Base-by-base conservation (phyloP, 2,113 vertebrate genomes). In the Bos indicus region DNA sequence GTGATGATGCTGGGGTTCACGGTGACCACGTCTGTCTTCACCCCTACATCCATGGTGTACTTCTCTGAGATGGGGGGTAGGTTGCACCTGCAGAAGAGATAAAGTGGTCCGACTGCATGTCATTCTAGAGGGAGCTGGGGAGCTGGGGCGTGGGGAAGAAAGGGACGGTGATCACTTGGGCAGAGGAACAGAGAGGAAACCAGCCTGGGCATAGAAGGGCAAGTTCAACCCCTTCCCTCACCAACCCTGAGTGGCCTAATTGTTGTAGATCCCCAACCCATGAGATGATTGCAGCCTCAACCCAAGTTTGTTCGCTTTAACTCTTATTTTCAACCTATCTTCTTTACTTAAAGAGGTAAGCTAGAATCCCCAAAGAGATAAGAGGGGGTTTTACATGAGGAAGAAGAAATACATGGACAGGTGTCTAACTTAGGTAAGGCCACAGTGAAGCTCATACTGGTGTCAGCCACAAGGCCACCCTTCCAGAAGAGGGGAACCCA, bases 1-100 rank as follows among this genome's bases (percentile, higher is more conserved):
- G 99, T 99, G 82, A 99, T 99, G 96, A 99, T 99, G 97, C 99
- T 99, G 43, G 99, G 99, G 98, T 99, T 99, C 98, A 99, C 99
- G 6, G 99, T 99, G 98, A 99, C 99, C 2, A 99, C 99, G 1
- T 99, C 99, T 0, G 99, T 99, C 99, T 99, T 99, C 43, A 99
- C 99, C 26, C 99, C 99, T 87, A 99, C 99, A 1, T 99, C 99
- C 33, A 51, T 97, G 0, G 99, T 98, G 92, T 99, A 99, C 96
- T 99, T 99, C 89, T 99, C 99, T 78, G 99, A 99, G 97, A 99
- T 99, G 54, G 99, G 99, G 82, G 99, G 99, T 90, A 99, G 99
- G 98, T 99, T 99, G 98, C 99, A 99, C 96, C 99, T 99, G 97
- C 93, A 94, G 86, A 93, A 98, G 93, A 98, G 51, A 97, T 21